Evolutionary conservation across 2,113 vertebrate species (phyloP).

Genomic region (Myotis yumanensis): DNA sequence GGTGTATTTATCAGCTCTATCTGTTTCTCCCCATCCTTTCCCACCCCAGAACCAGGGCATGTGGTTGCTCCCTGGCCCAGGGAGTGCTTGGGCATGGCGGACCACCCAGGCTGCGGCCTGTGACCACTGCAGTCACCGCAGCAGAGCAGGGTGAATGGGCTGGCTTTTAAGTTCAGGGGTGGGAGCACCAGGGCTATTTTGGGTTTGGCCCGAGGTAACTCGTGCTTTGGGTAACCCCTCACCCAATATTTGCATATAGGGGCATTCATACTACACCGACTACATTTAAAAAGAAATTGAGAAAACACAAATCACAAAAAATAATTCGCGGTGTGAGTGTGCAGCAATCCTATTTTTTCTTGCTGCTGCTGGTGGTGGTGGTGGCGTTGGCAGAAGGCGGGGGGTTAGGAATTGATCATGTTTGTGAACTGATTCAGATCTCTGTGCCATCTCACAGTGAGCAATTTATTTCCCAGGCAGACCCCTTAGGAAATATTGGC

Average conservation of each 20-base stretch:
- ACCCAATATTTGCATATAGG: background rate
- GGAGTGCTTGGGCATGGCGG: slow-evolving; percentile 11
- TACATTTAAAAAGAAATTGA: background rate
- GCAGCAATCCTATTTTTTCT: background rate
- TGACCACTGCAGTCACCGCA: slow-evolving; percentile 37
- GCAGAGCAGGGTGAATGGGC: background rate
- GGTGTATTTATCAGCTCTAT: slow-evolving; percentile 65
- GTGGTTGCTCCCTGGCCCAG: slow-evolving; percentile 13
- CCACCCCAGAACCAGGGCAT: background rate
- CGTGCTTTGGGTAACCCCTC: background rate
- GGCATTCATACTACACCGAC: background rate
- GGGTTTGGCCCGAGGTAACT: slow-evolving; percentile 56
- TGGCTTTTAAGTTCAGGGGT: slow-evolving; percentile 68
- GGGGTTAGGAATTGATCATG: background rate
- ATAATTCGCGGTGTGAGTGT: background rate
- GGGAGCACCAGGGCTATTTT: slow-evolving; percentile 45
- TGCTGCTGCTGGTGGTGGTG: background rate
- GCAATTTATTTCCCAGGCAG: background rate
- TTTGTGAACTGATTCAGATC: background rate
- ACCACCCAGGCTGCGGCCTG: slow-evolving; percentile 55
- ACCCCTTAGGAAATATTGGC: background rate
- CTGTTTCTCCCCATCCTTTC: slow-evolving; percentile 11
- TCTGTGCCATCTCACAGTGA: background rate
- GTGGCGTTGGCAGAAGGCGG: background rate
- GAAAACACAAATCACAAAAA: slow-evolving; percentile 8